These are phyloP conservation scores for Formica aserva DNA, from an alignment of 2,888 invertebrate genomes.

Conservation along the genomic window DNA sequence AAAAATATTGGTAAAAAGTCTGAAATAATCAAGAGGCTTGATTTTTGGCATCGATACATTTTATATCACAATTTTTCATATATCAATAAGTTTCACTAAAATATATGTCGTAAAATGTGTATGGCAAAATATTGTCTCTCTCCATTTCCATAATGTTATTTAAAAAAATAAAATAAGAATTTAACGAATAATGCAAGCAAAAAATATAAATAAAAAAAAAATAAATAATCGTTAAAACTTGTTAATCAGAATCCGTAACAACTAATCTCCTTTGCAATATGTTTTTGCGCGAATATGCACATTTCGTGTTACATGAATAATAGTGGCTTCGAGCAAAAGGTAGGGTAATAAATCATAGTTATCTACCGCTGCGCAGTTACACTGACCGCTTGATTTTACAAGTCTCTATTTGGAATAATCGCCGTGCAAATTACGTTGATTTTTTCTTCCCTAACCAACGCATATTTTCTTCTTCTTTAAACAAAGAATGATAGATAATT, in stretches of 20 bases:
- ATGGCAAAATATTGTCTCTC: neutral
- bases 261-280: neutral
- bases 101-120: neutral
- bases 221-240: neutral
- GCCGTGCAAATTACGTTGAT: slow-evolving; percentile 27
- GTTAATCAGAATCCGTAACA: neutral
- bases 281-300: slow-evolving; percentile 14
- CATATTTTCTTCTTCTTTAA: neutral
- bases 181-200: neutral
- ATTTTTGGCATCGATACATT: neutral
- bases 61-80: neutral
- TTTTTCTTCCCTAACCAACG: neutral
- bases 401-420: slow-evolving; percentile 33
- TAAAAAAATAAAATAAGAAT: neutral
- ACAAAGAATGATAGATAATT: slow-evolving; percentile 3
- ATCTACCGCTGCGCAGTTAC: slow-evolving; percentile 11
- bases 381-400: slow-evolving; percentile 39
- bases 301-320: slow-evolving; percentile 27
- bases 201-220: neutral
- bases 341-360: slow-evolving; percentile 29
- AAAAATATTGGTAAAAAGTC: neutral
- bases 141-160: neutral
- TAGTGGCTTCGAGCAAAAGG: slow-evolving; percentile 1
- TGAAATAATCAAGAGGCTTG: neutral
- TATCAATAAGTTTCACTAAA: neutral